Conservation (phyloP, 2,797 vertebrate genomes). For the Myotis pilosus region DNA sequence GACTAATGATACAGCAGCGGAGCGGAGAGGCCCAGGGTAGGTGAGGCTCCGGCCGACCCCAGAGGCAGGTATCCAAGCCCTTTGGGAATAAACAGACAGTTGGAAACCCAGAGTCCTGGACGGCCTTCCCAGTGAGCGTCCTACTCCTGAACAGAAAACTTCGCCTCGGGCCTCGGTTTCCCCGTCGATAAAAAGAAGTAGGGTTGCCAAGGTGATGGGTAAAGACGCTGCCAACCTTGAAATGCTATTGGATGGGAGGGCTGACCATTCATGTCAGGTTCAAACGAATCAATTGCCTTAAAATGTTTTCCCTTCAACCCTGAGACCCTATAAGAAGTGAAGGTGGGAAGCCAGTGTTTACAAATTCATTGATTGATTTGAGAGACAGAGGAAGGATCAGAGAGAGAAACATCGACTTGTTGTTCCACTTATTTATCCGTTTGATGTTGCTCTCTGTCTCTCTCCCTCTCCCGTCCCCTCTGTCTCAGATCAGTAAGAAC, state of each 20-base stretch:
- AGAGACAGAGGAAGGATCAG: not conserved
- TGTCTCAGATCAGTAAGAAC: no score
- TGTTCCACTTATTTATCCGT: not conserved
- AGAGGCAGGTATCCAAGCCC: not conserved
- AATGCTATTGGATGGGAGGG: no score
- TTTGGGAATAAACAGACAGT: not conserved
- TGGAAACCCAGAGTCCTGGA: not conserved
- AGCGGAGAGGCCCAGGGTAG: rapidly evolving
- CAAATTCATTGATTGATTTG: not conserved
- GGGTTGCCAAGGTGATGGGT: not conserved
- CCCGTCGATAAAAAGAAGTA: not conserved
- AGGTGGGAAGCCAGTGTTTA: not conserved
- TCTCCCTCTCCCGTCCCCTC: no score
- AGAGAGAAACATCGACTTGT: not conserved
- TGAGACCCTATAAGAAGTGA: no score
- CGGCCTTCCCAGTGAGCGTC: no score
- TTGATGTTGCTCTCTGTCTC: no score
- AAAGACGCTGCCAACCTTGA: not conserved
- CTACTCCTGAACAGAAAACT: not conserved
- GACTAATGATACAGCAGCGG: not conserved
- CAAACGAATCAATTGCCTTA: not conserved
- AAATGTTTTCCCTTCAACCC: not conserved
- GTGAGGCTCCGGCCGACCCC: not conserved
- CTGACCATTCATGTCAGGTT: not conserved
- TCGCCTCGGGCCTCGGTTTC: not conserved